These are phyloP conservation scores for Drosophila barbarae DNA, from an alignment of 2,888 invertebrate genomes.

Conservation along the genomic window DNA sequence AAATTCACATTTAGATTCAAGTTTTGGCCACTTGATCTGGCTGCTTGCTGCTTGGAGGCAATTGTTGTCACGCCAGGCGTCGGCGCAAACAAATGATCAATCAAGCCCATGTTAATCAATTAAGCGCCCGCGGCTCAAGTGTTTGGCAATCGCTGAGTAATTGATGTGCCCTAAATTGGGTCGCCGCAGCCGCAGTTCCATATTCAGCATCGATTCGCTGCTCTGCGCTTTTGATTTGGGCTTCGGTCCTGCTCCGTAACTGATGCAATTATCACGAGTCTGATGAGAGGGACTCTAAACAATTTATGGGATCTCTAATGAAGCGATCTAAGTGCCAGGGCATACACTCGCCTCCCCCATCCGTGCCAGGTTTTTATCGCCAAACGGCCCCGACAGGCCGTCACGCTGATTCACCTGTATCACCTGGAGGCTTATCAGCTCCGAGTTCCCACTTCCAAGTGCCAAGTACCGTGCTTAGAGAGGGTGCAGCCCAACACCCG, in stretches of 20 bases:
- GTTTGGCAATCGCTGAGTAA: constrained; percentile 74
- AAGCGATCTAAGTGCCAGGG: constrained; percentile 23
- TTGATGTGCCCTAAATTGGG: constrained; percentile 59
- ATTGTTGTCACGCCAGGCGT: constrained; percentile 62
- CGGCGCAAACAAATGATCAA: constrained; percentile 70
- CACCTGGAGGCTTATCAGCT: constrained; percentile 55
- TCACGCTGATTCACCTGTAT: constrained; percentile 59
- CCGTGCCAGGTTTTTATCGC: constrained; percentile 26
- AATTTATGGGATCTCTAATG: constrained; percentile 36
- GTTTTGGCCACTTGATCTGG: constrained; percentile 55
- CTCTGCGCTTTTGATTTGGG: constrained; percentile 2
- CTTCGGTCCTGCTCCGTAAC: constrained; percentile 17
- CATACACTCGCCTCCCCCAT: constrained; percentile 4
- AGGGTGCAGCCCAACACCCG: constrained; percentile 31
- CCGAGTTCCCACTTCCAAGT: constrained; percentile 27
- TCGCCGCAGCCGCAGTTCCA: constrained; percentile 13
- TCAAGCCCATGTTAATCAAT: constrained; percentile 64
- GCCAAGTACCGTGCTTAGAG: constrained; percentile 49
- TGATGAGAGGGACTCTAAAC: constrained; percentile 22
- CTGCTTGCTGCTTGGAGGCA: constrained; percentile 42
- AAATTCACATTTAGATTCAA: constrained; percentile 15
- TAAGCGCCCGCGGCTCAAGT: constrained; percentile 61
- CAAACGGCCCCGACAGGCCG: constrained; percentile 40
- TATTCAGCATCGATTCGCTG: constrained; percentile 19
- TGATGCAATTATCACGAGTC: constrained; percentile 39